Percentiles rank a stretch among this genome's conserved stretches.
Conservation (phyloP, 2,888 invertebrate genomes). For the Drosophila bunnanda region DNA sequence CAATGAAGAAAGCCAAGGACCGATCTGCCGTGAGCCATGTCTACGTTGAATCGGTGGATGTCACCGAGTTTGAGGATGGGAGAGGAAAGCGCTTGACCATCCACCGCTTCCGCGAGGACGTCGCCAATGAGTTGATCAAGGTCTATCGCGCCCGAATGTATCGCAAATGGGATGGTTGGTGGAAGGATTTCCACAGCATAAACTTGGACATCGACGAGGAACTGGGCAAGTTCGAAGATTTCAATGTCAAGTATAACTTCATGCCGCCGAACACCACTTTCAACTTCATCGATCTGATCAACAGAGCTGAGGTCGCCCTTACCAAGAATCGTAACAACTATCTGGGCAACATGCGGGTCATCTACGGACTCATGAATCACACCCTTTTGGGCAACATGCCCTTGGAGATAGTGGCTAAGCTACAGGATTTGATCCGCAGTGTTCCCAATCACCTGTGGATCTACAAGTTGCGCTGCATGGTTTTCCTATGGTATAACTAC, state of each 20-base stretch:
- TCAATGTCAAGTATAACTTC: conserved; percentile 30
- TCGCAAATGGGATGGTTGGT: conserved; percentile 54
- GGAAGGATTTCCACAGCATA: conserved; percentile 52
- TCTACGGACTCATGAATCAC: conserved; percentile 44
- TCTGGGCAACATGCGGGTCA: conserved; percentile 25
- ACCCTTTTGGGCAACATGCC: conserved; percentile 28
- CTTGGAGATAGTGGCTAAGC: neutral
- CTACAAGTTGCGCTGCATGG: conserved; percentile 55
- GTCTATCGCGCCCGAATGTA: conserved; percentile 33
- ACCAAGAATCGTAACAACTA: conserved; percentile 25
- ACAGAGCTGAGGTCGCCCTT: conserved; percentile 4
- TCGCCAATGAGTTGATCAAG: conserved; percentile 30
- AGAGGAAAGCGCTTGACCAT: neutral
- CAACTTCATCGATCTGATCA: neutral
- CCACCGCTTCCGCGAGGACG: neutral
- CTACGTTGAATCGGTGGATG: neutral
- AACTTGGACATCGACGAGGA: conserved; percentile 41
- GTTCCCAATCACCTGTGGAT: conserved; percentile 57
- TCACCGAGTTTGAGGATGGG: neutral
- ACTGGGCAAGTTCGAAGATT: conserved; percentile 25
- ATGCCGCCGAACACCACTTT: neutral
- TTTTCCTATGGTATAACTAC: conserved; percentile 57
- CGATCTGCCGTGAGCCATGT: neutral
- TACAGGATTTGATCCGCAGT: conserved; percentile 55
- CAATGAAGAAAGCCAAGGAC: neutral